Conservation (phyloP, 2,888 invertebrate genomes). For the Rhorus exstirpatorius region DNA sequence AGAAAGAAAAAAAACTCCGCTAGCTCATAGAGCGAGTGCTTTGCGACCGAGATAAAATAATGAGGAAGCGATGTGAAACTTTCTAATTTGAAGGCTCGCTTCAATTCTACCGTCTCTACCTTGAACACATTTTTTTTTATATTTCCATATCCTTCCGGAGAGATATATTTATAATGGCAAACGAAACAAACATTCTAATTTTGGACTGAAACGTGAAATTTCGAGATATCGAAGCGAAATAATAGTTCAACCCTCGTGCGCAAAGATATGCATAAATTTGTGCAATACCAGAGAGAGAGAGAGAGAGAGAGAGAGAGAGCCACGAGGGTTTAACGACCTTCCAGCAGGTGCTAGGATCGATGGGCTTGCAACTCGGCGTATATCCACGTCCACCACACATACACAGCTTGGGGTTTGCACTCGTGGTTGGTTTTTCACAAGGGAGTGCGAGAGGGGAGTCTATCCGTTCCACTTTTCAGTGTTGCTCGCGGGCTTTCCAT, state of each 20-base stretch:
- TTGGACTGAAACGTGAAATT: neutral
- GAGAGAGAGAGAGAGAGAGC: too few relatives aligned
- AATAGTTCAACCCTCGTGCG: neutral
- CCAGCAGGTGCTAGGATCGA: constrained; percentile 80
- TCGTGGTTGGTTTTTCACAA: constrained; percentile 35
- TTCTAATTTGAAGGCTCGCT: too few relatives aligned
- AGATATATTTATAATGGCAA: too few relatives aligned
- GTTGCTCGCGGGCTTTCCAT: constrained; percentile 76
- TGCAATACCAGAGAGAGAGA: neutral
- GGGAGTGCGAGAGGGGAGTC: neutral
- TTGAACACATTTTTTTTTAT: too few relatives aligned
- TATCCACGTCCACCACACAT: constrained; percentile 78
- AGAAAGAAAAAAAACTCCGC: too few relatives aligned
- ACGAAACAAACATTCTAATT: too few relatives aligned
- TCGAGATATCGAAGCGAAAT: neutral
- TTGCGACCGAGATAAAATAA: too few relatives aligned
- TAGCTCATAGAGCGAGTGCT: too few relatives aligned
- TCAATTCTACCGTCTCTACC: too few relatives aligned
- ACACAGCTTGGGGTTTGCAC: constrained; percentile 57
- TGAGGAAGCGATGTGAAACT: too few relatives aligned
- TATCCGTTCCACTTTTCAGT: constrained; percentile 69
- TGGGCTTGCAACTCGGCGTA: constrained; percentile 77
- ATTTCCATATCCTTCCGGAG: too few relatives aligned
- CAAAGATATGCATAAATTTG: constrained; percentile 10
- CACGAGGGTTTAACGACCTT: constrained; percentile 81